These are phyloP conservation scores for Seriola rivoliana DNA, from an alignment of 2,113 vertebrate genomes.

Conservation along the genomic window DNA sequence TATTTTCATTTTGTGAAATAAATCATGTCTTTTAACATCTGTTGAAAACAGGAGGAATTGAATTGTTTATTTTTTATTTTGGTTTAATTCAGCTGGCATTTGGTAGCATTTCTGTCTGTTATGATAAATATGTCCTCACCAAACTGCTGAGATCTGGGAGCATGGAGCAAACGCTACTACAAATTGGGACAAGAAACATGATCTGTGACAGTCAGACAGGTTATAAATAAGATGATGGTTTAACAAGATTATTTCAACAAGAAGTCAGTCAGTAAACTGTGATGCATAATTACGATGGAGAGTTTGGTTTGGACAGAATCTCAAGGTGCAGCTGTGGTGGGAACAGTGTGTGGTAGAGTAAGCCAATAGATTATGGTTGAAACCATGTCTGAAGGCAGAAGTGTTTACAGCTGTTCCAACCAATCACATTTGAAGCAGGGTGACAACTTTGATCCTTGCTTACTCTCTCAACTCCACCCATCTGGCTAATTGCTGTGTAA, in stretches of 20 bases:
- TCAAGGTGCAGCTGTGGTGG: too few species aligned
- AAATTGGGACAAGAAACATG: slow-evolving; percentile 1
- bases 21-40: neutral
- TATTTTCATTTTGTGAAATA: neutral
- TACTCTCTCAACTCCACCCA: neutral
- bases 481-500: neutral
- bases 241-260: neutral
- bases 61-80: neutral
- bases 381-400: too few species aligned
- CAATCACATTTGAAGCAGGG: too few species aligned
- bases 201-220: neutral
- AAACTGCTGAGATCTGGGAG: slow-evolving; percentile 2
- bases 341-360: too few species aligned
- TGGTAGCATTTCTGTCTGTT: neutral
- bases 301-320: too few species aligned
- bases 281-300: too few species aligned
- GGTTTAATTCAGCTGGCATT: neutral
- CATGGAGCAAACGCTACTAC: neutral
- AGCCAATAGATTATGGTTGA: too few species aligned
- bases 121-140: neutral
- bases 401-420: too few species aligned
- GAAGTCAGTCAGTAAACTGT: neutral
- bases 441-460: too few species aligned
- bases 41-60: neutral
- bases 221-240: neutral